Percentiles rank a stretch among this genome's conserved stretches.
Evolutionary conservation across 2,113 vertebrate genomes (phyloP).

Genomic region (Thalassarche chlororhynchos): DNA sequence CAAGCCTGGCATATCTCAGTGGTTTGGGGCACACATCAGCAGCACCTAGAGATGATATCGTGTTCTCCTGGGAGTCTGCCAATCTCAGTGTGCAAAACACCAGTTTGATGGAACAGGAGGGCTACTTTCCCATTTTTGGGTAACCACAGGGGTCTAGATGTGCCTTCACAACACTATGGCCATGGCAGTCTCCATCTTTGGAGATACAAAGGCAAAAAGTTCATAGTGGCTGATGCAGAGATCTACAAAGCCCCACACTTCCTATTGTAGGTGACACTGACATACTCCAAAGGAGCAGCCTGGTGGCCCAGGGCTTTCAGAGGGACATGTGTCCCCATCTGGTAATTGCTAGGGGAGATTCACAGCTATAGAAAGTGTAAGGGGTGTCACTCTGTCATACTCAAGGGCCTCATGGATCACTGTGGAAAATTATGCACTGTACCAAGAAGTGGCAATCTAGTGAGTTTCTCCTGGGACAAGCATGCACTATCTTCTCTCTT

Average conservation of each 20-base stretch:
- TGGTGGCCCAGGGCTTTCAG: not conserved
- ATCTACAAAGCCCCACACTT: not conserved
- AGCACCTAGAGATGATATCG: rapidly evolving
- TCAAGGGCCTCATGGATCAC: not conserved
- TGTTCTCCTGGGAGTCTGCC: not conserved
- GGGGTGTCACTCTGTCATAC: not conserved
- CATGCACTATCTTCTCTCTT: not conserved
- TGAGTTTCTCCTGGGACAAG: not conserved
- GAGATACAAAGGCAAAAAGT: not conserved
- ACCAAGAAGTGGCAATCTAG: not conserved
- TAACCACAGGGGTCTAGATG: not conserved
- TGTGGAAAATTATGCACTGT: not conserved
- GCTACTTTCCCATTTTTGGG: not conserved
- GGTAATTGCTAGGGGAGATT: not conserved
- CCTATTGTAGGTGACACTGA: not conserved
- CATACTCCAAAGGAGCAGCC: not conserved
- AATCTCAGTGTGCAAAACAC: not conserved
- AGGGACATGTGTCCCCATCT: not conserved
- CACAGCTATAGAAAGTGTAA: not conserved
- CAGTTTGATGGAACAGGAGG: not conserved
- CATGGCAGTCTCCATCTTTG: not conserved
- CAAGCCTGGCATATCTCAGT: not conserved
- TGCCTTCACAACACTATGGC: not conserved
- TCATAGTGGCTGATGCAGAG: not conserved
- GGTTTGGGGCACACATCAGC: not conserved